Base-by-base conservation (phyloP, 92 coral and sea anemone genomes). In the Epizoanthus ramosus region DNA sequence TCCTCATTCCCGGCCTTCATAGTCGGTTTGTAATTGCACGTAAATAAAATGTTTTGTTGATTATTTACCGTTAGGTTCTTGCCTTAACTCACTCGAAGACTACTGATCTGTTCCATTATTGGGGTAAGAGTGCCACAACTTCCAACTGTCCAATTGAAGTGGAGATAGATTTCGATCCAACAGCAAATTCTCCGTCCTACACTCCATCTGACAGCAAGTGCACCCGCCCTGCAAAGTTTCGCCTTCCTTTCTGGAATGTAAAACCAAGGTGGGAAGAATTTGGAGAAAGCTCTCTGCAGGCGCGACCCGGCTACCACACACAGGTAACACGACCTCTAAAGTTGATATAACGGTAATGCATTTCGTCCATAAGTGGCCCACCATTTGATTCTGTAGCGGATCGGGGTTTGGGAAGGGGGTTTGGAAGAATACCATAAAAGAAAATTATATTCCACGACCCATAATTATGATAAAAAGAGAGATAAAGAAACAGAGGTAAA, bases 271-370 rank as follows among this genome's bases (percentile, higher is more conserved):
- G 76, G 41, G 87, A 84, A 54, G 81, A 84, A 74, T 31, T 60
- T 17, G 76, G 81, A 9, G 87, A 73, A 18, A 43, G 73, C 50
- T 80, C 87, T 13, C 87, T 74, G 25, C 74, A 74, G 53, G 59
- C 87, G 18, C 61, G 76, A 54, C 87, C 87, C 43, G 87, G 87
- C 9, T 80, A 84, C 37, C 87, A 84, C 74, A 63, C 76, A 35
- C 81, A 84, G 53, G 65, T 60, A 60, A 19, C 24, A 41, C 47
- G 47, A 6, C 2, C 8, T 41, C 47, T 41, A 41, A 41, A 41
- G 47, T 41, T 2, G 7, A 41, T 41, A 8, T 41, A n/a, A n/a
- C n/a, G n/a, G n/a, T n/a, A n/a, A n/a, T n/a, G n/a, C n/a, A n/a
- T n/a, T n/a, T n/a, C n/a, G n/a, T n/a, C n/a, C n/a, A n/a, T n/a